Evolutionary conservation across 2,888 invertebrate species (phyloP).

Genomic region (Belgica antarctica): DNA sequence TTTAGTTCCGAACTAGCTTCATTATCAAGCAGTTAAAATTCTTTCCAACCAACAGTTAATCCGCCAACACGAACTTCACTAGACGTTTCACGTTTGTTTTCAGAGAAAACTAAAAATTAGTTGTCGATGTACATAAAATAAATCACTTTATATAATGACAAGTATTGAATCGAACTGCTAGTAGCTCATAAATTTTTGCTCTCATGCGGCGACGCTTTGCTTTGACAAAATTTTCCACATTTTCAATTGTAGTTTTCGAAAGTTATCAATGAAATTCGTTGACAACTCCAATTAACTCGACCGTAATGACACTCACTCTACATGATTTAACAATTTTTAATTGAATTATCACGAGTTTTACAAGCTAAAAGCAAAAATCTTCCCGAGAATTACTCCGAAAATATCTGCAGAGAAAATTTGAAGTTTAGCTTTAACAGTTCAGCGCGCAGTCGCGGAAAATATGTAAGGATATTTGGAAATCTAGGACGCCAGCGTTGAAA

Average conservation of each 20-base stretch:
- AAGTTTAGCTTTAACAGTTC: conserved; percentile 32
- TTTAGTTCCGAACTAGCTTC: too few relatives aligned
- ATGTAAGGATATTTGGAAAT: conserved; percentile 20
- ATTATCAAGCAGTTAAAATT: too few relatives aligned
- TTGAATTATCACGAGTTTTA: neutral
- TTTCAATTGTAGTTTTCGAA: conserved; percentile 24
- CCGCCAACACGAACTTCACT: too few relatives aligned
- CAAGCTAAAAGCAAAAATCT: conserved; percentile 9
- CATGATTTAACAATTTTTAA: neutral
- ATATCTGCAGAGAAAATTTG: conserved; percentile 39
- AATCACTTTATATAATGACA: conserved; percentile 42
- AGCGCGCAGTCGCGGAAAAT: conserved; percentile 28
- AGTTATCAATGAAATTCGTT: conserved; percentile 34
- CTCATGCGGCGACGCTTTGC: conserved; percentile 33
- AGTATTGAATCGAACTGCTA: conserved; percentile 20
- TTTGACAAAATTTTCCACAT: conserved; percentile 23
- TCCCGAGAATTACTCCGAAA: conserved; percentile 18
- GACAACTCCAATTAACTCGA: neutral
- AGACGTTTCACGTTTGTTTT: too few relatives aligned
- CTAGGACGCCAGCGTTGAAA: neutral
- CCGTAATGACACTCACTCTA: neutral
- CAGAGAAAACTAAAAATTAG: neutral
- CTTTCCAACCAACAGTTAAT: too few relatives aligned
- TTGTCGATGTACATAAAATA: conserved; percentile 15
- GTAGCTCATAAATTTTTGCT: conserved; percentile 33